Evolutionary conservation across 2,113 vertebrate species (phyloP), one percentile per base, ranked within the genome.

Genomic region (Otolemur garnettii): DNA sequence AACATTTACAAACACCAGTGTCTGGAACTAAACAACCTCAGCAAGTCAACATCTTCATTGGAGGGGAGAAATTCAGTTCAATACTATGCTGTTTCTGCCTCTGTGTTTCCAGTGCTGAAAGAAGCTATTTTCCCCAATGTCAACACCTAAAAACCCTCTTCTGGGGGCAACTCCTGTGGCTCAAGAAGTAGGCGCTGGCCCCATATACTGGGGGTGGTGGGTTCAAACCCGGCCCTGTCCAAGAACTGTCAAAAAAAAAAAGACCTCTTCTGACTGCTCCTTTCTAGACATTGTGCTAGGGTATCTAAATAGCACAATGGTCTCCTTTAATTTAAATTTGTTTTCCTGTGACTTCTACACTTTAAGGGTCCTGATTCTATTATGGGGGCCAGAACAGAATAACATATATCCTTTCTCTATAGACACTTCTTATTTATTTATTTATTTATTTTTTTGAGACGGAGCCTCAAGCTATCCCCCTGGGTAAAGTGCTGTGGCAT

Each of bases 61-160:
- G n/a, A 14, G 17, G 15, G 24, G 2, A 53, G 30, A 45, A 22
- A 50, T 45, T 14, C 4, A 3, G 35, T 2, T n/a, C 0, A 0
- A 5, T 26, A 35, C 64, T 14, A 13, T 0, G 2, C 1, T n/a
- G 33, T 6, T 8, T 72, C 38, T 79, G 18, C 38, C 28, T 21
- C 69, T 53, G 26, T 11, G 11, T 11, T 45, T 59, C 81, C 60
- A 19, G 7, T 0, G 11, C 5, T 0, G 4, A 22, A 2, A 24
- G 9, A 72, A 21, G 1, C 22, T 53, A 11, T 38, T 89, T 15
- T 38, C 17, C 55, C 33, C 26, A 2, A 3, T 4, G 5, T 62
- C 50, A 59, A 1, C 22, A 21, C 1, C 0, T 53, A 4, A 26
- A 42, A n/a, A 53, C 13, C 62, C 33, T 18, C 45, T 50, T 50